Conservation (phyloP, 2,888 invertebrate species). For the Ctena decussata region DNA sequence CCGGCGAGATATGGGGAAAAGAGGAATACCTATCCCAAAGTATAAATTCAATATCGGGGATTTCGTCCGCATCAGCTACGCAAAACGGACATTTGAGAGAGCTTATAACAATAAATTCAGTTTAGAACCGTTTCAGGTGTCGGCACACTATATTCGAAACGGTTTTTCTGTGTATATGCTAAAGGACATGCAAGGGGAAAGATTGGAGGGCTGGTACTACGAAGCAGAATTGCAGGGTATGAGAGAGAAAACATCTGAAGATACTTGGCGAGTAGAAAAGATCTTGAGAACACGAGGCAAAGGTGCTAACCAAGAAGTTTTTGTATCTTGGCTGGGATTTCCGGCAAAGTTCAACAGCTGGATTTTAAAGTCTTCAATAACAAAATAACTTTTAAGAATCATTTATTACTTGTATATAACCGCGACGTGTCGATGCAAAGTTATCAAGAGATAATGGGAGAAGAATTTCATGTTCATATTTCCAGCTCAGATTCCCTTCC, state of each 20-base stretch:
- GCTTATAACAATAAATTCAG: neutral
- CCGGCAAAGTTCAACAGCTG: neutral
- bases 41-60: too few species aligned
- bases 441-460: neutral
- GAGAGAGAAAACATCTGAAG: too few species aligned
- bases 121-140: neutral
- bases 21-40: too few species aligned
- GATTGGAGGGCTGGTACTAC: neutral
- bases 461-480: neutral
- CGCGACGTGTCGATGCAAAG: neutral
- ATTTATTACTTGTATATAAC: too few species aligned
- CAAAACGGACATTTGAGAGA: too few species aligned
- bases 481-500: neutral
- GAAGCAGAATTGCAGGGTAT: neutral
- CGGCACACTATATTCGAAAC: neutral
- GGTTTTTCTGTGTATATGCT: neutral
- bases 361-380: too few species aligned
- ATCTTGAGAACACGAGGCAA: neutral
- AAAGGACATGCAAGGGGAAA: neutral
- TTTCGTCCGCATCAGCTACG: too few species aligned
- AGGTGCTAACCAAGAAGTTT: neutral
- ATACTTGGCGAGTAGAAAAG: too few species aligned
- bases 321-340: neutral
- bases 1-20: too few species aligned
- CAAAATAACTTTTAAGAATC: too few species aligned